These are phyloP conservation scores for Ctenodactylus gundi DNA, from an alignment of 2,113 vertebrate species.

Conservation along the genomic window DNA sequence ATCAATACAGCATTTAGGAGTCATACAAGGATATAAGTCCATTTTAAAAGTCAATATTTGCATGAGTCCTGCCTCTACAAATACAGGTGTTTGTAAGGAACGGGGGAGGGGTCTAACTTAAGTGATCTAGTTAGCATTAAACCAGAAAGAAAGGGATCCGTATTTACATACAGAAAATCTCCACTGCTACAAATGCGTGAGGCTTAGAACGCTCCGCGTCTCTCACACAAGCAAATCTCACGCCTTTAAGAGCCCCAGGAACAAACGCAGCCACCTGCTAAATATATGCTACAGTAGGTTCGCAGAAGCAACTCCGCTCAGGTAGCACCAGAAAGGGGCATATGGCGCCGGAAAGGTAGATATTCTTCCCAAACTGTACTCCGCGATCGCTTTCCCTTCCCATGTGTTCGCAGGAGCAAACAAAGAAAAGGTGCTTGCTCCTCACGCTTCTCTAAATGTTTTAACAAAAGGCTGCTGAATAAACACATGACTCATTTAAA, in stretches of 20 bases:
- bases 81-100: conserved; percentile 27
- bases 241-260: background rate
- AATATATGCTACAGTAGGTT: background rate
- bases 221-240: conserved; percentile 38
- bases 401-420: conserved; percentile 44
- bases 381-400: conserved; percentile 56
- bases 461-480: conserved; percentile 83
- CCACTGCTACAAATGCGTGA: conserved; percentile 27
- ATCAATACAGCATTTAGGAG: background rate
- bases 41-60: background rate
- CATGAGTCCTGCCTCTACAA: background rate
- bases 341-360: background rate
- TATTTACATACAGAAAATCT: background rate
- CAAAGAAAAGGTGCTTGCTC: conserved; percentile 61
- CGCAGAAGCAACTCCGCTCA: background rate
- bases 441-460: conserved; percentile 73
- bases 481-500: conserved; percentile 78
- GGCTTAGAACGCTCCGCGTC: background rate
- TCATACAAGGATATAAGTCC: background rate
- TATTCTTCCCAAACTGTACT: conserved; percentile 62
- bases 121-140: conserved; percentile 18
- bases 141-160: background rate
- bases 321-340: conserved; percentile 48
- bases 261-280: conserved; percentile 20
- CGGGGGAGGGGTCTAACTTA: background rate